Evolutionary conservation across 1,140 invertebrate species (phyloP), one percentile per base, ranked within the genome.

Genomic region (Drosophila bifasciata): DNA sequence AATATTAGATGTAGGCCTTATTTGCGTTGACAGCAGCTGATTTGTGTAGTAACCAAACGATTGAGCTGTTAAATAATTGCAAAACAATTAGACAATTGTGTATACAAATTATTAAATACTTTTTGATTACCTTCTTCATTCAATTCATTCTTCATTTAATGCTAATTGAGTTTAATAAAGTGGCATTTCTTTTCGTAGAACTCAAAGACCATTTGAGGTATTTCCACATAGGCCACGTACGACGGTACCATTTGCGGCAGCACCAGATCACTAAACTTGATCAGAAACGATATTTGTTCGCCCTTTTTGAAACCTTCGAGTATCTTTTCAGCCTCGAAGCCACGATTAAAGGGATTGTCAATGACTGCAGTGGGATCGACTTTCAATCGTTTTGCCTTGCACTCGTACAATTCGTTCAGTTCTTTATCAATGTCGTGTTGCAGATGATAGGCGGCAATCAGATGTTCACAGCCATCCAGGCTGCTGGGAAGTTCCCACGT

Each of bases 331-430:
- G 76, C 57, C 9, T 40, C n/a, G 11, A 69, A 49, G 0, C 56
- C 62, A 3, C 41, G 19, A 15, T 58, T 60, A 8, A 79, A 79
- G 1, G 63, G 62, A 56, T 55, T 69, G 13, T 55, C 40, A 2
- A 69, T n/a, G 0, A 79, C 41, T 8, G 55, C 1, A 1, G 21
- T 5, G 0, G 69, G 43, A 7, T 79, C 57, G 39, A 79, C 3
- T 32, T 74, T 79, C 3, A 79, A 15, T 21, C 58, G 51, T 9
- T 79, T 79, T 2, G 76, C 58, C 11, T 74, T 69, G 0, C 0
- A 19, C 15, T 39, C 39, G 16, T 79, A 79, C 2, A 39, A 0
- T 0, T n/a, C 25, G 44, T 78, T 78, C 0, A 40, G 16, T 13
- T 41, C 4, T 7, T 52, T 48, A 0, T 16, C 17, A 0, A 39